Percentiles rank a stretch among this genome's conserved stretches.
Conservation (phyloP, 2,113 vertebrate genomes). For the Gasterosteus aculeatus region DNA sequence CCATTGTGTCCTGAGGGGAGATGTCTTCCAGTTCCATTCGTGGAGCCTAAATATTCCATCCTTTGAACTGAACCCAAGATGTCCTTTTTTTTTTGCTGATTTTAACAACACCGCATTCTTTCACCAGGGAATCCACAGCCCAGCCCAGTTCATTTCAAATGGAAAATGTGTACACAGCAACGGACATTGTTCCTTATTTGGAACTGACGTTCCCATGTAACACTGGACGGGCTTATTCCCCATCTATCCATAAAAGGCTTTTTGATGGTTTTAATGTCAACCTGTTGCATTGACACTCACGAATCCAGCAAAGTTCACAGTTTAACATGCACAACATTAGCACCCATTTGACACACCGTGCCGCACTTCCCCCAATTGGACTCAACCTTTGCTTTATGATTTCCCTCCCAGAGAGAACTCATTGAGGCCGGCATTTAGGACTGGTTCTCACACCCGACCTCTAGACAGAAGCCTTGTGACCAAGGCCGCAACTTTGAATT, state of each 20-base stretch:
- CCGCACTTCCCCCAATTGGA: slow-evolving; percentile 9
- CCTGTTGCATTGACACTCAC: background rate
- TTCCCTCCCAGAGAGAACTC: slow-evolving; percentile 33
- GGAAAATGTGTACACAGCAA: slow-evolving; percentile 5
- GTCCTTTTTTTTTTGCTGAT: slow-evolving; percentile 7
- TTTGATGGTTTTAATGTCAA: slow-evolving; percentile 17
- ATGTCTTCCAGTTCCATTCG: slow-evolving; percentile 56
- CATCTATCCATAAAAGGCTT: slow-evolving; percentile 51
- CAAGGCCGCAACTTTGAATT: slow-evolving; percentile 59
- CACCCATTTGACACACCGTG: slow-evolving; percentile 17
- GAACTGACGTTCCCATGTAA: slow-evolving; percentile 25
- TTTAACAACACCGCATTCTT: slow-evolving; percentile 38
- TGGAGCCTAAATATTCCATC: slow-evolving; percentile 59
- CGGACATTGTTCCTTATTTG: slow-evolving; percentile 23
- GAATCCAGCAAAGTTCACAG: slow-evolving; percentile 34
- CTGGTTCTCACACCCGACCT: slow-evolving; percentile 59
- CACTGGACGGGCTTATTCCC: background rate
- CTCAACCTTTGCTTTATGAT: slow-evolving; percentile 25
- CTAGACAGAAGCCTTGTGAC: slow-evolving; percentile 38
- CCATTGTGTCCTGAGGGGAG: slow-evolving; percentile 65
- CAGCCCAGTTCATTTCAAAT: slow-evolving; percentile 15
- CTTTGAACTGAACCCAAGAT: slow-evolving; percentile 52
- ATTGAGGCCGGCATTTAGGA: slow-evolving; percentile 35
- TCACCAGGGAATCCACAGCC: slow-evolving; percentile 58
- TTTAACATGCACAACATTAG: slow-evolving; percentile 30